Evolutionary conservation across 1,140 invertebrate genomes (phyloP).

Genomic region (Heliconius melpomene): DNA sequence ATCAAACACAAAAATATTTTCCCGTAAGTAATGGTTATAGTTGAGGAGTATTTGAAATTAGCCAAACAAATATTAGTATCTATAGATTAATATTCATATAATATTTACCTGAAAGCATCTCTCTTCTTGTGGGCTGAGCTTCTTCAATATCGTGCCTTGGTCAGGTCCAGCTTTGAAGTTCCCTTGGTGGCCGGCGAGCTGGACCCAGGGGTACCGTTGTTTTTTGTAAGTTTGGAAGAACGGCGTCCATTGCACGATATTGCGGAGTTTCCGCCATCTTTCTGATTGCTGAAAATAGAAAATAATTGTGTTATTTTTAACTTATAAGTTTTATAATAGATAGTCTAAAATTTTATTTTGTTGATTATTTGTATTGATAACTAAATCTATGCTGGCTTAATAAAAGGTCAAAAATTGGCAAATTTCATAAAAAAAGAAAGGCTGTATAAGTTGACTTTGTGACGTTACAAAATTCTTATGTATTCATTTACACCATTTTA

Average conservation of each 20-base stretch:
- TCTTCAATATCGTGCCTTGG: constrained; percentile 96
- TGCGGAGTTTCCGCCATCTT: constrained; percentile 94
- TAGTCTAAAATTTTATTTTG: background rate
- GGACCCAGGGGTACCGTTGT: constrained; percentile 97
- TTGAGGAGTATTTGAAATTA: no score
- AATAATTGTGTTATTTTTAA: background rate
- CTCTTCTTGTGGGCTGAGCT: constrained; percentile 94
- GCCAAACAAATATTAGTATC: no score
- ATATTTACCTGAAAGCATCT: constrained; percentile 87
- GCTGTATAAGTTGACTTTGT: background rate
- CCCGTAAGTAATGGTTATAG: no score
- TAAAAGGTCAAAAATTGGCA: no score
- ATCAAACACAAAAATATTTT: no score
- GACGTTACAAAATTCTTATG: background rate
- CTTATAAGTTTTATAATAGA: background rate
- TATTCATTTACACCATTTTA: background rate
- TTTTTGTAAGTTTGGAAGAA: constrained; percentile 98
- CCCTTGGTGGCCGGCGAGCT: constrained; percentile 95
- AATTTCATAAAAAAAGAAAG: background rate
- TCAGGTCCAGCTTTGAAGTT: constrained; percentile 96
- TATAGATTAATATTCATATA: background rate
- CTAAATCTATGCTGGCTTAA: no score
- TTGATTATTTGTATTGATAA: no score
- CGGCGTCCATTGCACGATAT: constrained; percentile 97
- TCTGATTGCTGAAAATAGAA: constrained; percentile 89